Evolutionary conservation across 2,113 vertebrate genomes (phyloP), one percentile per base, ranked within the genome.

Genomic region (Lathamus discolor): DNA sequence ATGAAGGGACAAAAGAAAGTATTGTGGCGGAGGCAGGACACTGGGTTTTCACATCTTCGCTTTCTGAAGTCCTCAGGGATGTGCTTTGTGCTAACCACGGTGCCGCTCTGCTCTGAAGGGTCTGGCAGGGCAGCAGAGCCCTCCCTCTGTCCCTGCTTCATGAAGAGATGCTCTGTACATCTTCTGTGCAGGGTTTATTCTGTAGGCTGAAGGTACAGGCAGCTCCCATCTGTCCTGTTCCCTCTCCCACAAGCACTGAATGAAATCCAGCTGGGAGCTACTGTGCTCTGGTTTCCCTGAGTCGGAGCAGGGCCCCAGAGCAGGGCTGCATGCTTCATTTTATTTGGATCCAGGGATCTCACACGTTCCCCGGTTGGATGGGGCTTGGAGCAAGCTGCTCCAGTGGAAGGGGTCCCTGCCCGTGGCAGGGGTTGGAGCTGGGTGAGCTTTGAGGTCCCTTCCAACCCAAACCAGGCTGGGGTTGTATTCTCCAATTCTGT

Each of bases 231-330:
- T 1, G 31, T 37, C 41, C 48, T 23, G 9, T 44, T 69, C 75
- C 86, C 69, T 9, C 68, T 63, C 43, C 3, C 1, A 4, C 39
- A n/a, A 52, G 46, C 48, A 12, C 41, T 2, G 51, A 37, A 4
- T 12, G 48, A 43, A 33, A 55, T 41, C 61, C 67, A 37, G 13
- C 52, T 28, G 85, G 61, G 29, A 33, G 41, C 43, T 25, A 6
- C 1, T 25, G 54, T 43, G 17, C 80, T 23, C 17, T 9, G 35
- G 43, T 44, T 51, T 63, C 11, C 55, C 16, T 10, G 62, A 27
- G 48, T 3, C 0, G 2, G 10, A 10, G 49, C 5, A 11, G 16
- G 48, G 29, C 6, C 13, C 9, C 7, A 5, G 39, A 69, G 83
- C 72, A 28, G 11, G 19, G 20, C 62, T 25, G 70, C n/a, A 28